Percentiles rank a stretch among this genome's conserved stretches.
Evolutionary conservation across 2,888 invertebrate genomes (phyloP).

Genomic region (Campoletis raptor): DNA sequence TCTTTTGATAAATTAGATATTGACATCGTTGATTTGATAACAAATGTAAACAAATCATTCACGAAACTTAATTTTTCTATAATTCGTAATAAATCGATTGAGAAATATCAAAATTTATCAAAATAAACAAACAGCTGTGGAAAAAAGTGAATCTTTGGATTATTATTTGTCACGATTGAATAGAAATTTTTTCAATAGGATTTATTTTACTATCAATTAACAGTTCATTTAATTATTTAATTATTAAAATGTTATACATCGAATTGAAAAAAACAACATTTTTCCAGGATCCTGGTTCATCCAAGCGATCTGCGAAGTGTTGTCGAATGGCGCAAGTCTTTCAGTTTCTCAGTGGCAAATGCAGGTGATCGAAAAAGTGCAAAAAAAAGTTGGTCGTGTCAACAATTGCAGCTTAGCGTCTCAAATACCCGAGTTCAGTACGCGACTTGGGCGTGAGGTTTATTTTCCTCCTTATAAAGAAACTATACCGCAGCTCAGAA

Average conservation of each 20-base stretch:
- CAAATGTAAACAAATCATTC: no score
- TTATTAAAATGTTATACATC: background rate
- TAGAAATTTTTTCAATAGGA: no score
- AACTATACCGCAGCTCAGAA: background rate
- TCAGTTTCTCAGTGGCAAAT: constrained; percentile 56
- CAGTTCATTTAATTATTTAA: background rate
- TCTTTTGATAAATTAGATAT: background rate
- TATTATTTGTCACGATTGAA: no score
- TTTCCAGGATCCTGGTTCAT: constrained; percentile 78
- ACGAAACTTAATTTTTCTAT: no score
- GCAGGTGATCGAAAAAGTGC: constrained; percentile 66
- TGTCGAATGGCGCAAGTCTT: constrained; percentile 52
- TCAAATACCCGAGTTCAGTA: constrained; percentile 47
- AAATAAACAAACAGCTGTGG: no score
- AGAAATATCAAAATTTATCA: no score
- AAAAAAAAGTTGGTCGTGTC: constrained; percentile 18
- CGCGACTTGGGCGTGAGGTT: constrained; percentile 26
- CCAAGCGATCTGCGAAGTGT: constrained; percentile 74
- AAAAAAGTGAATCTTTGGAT: no score
- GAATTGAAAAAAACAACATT: background rate
- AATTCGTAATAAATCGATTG: no score
- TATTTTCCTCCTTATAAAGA: constrained; percentile 52
- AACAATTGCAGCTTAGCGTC: constrained; percentile 37
- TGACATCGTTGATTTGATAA: no score
- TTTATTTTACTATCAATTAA: background rate